Evolutionary conservation across 2,797 vertebrate species (phyloP).

Genomic region (Sus cebifrons): DNA sequence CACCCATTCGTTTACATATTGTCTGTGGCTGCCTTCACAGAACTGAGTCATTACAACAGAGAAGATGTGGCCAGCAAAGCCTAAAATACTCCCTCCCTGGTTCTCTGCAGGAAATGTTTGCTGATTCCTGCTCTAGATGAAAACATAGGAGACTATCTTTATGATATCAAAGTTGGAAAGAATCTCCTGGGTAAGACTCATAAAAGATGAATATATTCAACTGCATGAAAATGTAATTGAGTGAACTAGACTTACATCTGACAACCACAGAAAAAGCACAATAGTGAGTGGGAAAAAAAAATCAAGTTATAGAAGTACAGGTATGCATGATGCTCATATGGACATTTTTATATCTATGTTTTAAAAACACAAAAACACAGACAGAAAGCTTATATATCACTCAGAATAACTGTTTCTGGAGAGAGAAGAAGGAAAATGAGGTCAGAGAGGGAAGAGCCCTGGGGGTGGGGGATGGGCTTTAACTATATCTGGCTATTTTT

Average conservation of each 20-base stretch:
- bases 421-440: background rate
- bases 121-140: background rate
- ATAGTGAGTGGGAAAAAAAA: background rate
- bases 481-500: background rate
- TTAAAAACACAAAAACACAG: background rate
- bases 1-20: background rate
- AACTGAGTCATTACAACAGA: background rate
- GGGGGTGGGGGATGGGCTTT: background rate
- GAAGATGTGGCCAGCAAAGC: background rate
- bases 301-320: background rate
- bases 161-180: background rate
- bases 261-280: background rate
- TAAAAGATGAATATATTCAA: background rate
- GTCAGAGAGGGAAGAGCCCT: background rate
- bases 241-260: background rate
- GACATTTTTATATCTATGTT: background rate
- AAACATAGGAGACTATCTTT: conserved; percentile 30
- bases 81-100: background rate
- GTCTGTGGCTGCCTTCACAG: background rate
- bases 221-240: background rate
- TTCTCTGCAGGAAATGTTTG: background rate
- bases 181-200: background rate
- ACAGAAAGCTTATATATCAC: background rate
- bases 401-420: background rate
- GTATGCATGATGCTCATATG: too few relatives aligned